phyloP scores from a whole-genome alignment of 1,140 invertebrate genomes.

The Manduca sexta region DNA sequence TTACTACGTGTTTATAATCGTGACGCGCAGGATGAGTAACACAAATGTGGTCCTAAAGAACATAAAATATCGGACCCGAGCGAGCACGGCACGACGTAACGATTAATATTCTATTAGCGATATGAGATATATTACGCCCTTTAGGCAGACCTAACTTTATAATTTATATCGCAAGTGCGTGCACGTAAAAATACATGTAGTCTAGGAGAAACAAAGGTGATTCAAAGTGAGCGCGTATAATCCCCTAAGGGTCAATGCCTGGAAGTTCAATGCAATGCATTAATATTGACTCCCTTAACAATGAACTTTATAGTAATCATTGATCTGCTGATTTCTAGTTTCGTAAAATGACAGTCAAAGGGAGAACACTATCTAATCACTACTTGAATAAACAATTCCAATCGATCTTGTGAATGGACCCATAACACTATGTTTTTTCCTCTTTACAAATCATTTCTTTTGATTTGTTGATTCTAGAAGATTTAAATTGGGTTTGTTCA shows the following conservation, averaged over 20 bases:
- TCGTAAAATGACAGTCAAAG: no score
- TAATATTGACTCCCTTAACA: no score
- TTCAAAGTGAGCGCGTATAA: slow-evolving; percentile 4
- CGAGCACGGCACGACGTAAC: background rate
- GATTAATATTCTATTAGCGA: background rate
- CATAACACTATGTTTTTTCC: no score
- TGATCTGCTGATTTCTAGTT: no score
- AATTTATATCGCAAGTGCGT: background rate
- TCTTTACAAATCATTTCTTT: no score
- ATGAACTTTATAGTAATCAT: no score
- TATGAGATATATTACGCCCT: background rate
- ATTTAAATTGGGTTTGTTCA: no score
- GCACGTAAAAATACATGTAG: slow-evolving; percentile 12
- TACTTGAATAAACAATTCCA: no score
- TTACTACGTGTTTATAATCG: slow-evolving; percentile 11
- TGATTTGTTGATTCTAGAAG: no score
- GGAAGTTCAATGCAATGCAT: slow-evolving; percentile 11
- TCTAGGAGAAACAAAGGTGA: slow-evolving; percentile 6
- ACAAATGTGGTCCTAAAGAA: slow-evolving; percentile 15
- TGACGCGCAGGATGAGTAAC: slow-evolving; percentile 22
- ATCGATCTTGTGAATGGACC: no score
- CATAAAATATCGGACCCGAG: slow-evolving; percentile 16
- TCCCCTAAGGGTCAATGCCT: slow-evolving; percentile 8
- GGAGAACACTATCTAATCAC: no score
- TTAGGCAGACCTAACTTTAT: background rate